Percentiles rank a stretch among this genome's conserved stretches.
Evolutionary conservation across 1,140 invertebrate genomes (phyloP).

Genomic region (Eufriesea mexicana): DNA sequence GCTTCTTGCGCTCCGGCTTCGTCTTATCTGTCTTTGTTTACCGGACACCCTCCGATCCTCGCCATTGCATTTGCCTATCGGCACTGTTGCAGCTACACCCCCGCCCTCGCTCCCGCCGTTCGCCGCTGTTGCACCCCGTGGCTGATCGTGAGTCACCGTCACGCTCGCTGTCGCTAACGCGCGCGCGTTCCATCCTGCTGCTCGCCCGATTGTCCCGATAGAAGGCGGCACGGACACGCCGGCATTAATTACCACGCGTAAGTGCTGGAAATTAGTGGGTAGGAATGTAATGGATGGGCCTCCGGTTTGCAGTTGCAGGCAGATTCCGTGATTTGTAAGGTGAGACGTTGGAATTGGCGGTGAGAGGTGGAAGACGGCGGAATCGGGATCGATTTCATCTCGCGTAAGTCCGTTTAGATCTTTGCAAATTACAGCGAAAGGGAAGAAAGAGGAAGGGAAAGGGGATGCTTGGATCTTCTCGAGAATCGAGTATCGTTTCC

Average conservation of each 20-base stretch:
- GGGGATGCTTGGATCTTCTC: too few relatives aligned
- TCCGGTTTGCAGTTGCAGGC: not conserved
- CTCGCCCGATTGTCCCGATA: conserved; percentile 58
- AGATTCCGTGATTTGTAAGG: not conserved
- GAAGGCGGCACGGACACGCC: conserved; percentile 44
- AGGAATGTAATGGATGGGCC: conserved; percentile 33
- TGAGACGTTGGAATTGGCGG: too few relatives aligned
- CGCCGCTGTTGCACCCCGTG: not conserved
- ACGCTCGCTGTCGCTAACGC: conserved; percentile 47
- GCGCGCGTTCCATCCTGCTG: conserved; percentile 29
- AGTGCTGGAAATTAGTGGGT: conserved; percentile 59
- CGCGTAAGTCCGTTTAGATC: too few relatives aligned
- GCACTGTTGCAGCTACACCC: conserved; percentile 60
- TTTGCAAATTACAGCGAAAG: too few relatives aligned
- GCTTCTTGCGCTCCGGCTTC: not conserved
- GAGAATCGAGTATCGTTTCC: not conserved
- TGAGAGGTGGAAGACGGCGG: too few relatives aligned
- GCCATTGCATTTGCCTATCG: conserved; percentile 72
- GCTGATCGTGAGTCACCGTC: conserved; percentile 55
- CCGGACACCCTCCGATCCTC: conserved; percentile 42
- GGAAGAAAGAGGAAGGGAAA: too few relatives aligned
- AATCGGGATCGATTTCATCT: not conserved
- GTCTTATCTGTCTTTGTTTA: conserved; percentile 27
- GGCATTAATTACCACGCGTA: conserved; percentile 63
- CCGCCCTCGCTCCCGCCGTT: not conserved